phyloP scores from a whole-genome alignment of 2,888 invertebrate species.

The Cancer borealis region DNA sequence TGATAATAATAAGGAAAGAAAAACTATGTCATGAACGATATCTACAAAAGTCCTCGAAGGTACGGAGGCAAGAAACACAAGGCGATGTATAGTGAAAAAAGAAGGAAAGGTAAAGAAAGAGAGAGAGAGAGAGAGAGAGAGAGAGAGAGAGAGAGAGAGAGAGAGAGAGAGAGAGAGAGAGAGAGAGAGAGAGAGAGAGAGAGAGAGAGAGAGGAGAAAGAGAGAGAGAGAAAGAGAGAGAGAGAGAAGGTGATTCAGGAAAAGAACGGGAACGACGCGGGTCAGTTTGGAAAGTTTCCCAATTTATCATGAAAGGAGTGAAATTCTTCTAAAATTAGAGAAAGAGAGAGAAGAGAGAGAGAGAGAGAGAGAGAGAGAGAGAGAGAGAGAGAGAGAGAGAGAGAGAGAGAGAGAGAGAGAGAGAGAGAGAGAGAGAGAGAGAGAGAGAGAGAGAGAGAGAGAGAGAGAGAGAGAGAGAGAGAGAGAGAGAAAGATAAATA shows the following conservation, averaged over 20 bases:
- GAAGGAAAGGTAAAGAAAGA: neutral
- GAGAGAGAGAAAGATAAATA: neutral
- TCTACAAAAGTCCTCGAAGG: neutral
- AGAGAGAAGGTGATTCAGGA: neutral
- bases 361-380: conserved; percentile 13
- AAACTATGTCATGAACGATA: neutral
- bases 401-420: conserved; percentile 30
- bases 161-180: conserved; percentile 1
- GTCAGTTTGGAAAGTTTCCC: conserved; percentile 34
- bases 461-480: conserved; percentile 18
- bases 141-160: conserved; percentile 21
- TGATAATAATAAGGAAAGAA: neutral
- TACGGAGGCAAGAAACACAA: neutral
- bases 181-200: conserved; percentile 21
- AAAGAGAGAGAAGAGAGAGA: neutral
- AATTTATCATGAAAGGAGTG: conserved; percentile 37
- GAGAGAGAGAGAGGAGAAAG: neutral
- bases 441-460: neutral
- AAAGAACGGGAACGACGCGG: neutral
- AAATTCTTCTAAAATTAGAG: conserved; percentile 27
- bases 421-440: conserved; percentile 33
- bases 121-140: neutral
- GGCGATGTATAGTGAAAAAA: neutral
- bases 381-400: conserved; percentile 21
- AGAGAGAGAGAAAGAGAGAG: neutral